Conservation (phyloP, 1,140 invertebrate species). For the Drosophila ogumai region DNA sequence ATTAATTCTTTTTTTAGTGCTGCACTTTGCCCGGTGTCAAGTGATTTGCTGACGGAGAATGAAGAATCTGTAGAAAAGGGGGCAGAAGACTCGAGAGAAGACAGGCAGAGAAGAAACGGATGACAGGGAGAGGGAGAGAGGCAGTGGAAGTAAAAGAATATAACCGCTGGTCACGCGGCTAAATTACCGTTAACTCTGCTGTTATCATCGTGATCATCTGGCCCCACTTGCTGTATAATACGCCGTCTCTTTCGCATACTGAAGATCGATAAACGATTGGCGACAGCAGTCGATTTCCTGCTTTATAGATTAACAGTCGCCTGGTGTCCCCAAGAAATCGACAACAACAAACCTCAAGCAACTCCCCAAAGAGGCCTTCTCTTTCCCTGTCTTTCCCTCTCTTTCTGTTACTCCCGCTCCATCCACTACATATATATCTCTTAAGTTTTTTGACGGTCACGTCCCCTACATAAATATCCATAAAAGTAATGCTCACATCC, state of each 20-base stretch:
- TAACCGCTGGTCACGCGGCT: conserved; percentile 8
- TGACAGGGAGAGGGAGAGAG: too few relatives aligned
- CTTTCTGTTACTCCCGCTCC: background rate
- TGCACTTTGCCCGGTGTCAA: conserved; percentile 2
- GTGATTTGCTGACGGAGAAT: background rate
- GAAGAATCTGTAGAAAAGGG: background rate
- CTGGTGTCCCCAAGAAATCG: conserved; percentile 17
- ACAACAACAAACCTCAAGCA: background rate
- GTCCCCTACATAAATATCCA: conserved; percentile 79
- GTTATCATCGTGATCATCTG: conserved; percentile 20
- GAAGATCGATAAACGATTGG: conserved; percentile 42
- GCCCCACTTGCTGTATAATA: background rate
- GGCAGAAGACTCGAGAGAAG: background rate
- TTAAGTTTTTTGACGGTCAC: conserved; percentile 63
- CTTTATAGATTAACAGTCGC: conserved; percentile 46
- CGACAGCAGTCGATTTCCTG: conserved; percentile 42
- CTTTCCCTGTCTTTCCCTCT: background rate
- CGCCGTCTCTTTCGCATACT: conserved; percentile 3
- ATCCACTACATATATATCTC: background rate
- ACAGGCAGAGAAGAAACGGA: background rate
- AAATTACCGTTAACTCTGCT: conserved; percentile 20
- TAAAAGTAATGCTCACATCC: conserved; percentile 81
- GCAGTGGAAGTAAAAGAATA: too few relatives aligned
- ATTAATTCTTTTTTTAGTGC: background rate
- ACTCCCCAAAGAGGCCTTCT: conserved; percentile 31